Evolutionary conservation across 2,113 vertebrate species (phyloP).

Genomic region (Lepidothrix coronata): DNA sequence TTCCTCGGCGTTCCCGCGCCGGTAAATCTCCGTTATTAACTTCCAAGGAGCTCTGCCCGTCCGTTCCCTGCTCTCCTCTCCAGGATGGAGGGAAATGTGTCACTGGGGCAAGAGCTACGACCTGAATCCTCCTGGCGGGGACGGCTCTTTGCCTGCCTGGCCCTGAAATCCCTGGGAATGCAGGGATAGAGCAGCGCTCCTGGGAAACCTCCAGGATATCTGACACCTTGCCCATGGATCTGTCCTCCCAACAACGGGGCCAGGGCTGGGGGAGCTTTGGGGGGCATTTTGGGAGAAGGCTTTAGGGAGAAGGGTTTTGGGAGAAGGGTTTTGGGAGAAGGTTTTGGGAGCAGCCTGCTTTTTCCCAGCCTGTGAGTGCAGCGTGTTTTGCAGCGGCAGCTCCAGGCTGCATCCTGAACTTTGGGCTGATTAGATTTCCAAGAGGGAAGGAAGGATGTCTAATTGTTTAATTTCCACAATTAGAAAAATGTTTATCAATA

Average conservation of each 20-base stretch:
- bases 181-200: background rate
- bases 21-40: background rate
- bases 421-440: conserved; percentile 4
- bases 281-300: background rate
- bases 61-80: background rate
- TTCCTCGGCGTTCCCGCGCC: background rate
- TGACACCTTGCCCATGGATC: rapidly evolving
- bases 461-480: conserved; percentile 56
- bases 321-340: background rate
- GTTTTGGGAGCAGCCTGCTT: background rate
- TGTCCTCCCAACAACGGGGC: rapidly evolving
- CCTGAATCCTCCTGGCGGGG: rapidly evolving
- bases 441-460: conserved; percentile 55
- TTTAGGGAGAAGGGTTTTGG: background rate
- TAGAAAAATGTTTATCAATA: conserved; percentile 49
- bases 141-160: background rate
- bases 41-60: background rate
- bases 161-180: background rate
- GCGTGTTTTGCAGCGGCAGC: rapidly evolving
- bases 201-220: background rate
- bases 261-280: rapidly evolving
- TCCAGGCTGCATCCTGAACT: background rate
- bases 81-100: background rate
- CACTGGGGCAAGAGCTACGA: background rate
- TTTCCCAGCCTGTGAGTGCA: background rate